Evolutionary conservation across 2,888 invertebrate genomes (phyloP), one percentile per base, ranked within the genome.

Genomic region (Drosophila mayaguana): DNA sequence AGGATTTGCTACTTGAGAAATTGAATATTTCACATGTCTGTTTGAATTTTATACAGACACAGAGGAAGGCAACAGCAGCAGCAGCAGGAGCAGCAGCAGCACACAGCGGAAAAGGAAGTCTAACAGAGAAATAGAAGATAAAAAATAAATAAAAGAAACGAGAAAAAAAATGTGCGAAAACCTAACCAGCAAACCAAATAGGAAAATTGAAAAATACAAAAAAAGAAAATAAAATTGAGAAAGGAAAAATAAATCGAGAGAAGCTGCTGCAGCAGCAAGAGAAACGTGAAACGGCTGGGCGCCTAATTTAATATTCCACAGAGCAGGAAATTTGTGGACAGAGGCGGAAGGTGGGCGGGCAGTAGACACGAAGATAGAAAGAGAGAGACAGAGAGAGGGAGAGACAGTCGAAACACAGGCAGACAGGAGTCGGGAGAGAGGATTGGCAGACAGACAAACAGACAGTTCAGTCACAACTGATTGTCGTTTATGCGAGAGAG

Each of bases 11-110:
- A 73, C 71, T 80, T 83, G 83, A 83, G 78, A 81, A 83, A 83
- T 83, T 83, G 80, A 83, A 83, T 83, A 83, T 83, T 80, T 83
- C 83, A 83, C 81, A 83, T 83, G 75, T 84, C 81, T 81, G 83
- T 81, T 82, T 79, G 77, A 81, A 79, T 83, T 84, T 84, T 77
- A 79, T 78, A 81, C 48, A 80, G 81, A 74, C 76, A 56, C 53
- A 55, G 71, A 67, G 66, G 70, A 68, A 48, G 67, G 50, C 67
- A 64, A 53, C 55, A 72, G 51, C 43, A 43, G 14, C 70, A 50
- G n/a, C 50, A 65, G 51, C n/a, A n/a, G n/a, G n/a, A 48, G 48
- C 25, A 16, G 67, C 45, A 65, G 51, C 67, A 66, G 50, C 63
- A 45, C 64, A 61, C 38, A 75, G 55, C 70, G 70, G 80, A 71